Evolutionary conservation across 1,140 invertebrate genomes (phyloP).

Genomic region (Rhyacophila brunnea): DNA sequence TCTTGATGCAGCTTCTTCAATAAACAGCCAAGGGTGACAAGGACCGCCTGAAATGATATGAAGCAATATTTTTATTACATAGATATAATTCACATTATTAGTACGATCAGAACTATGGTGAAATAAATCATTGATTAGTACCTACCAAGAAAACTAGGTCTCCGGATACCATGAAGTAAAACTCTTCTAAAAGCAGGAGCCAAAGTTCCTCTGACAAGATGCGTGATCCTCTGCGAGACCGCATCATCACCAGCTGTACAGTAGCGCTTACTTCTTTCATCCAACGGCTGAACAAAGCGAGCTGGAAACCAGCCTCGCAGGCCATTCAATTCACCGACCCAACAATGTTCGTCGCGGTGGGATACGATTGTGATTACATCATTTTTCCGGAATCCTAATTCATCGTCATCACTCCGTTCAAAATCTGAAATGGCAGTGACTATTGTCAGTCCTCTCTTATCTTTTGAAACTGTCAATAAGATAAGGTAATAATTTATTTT

Average conservation of each 20-base stretch:
- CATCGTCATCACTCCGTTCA: constrained; percentile 97
- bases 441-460: too few relatives aligned
- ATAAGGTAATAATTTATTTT: too few relatives aligned
- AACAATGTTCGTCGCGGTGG: constrained; percentile 99
- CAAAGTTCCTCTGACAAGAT: constrained; percentile 91
- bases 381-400: constrained; percentile 96
- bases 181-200: constrained; percentile 94
- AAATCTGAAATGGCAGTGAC: constrained; percentile 76
- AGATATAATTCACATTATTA: neutral
- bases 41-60: constrained; percentile 66
- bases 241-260: constrained; percentile 96
- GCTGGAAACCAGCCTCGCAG: constrained; percentile 98
- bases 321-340: constrained; percentile 98
- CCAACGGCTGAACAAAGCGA: constrained; percentile 94
- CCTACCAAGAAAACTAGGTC: constrained; percentile 71
- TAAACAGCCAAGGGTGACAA: constrained; percentile 98
- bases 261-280: constrained; percentile 96
- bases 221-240: constrained; percentile 93
- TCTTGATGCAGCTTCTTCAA: constrained; percentile 92
- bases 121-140: too few relatives aligned
- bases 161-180: constrained; percentile 93
- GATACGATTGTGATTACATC: constrained; percentile 97
- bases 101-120: neutral
- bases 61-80: neutral
- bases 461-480: too few relatives aligned